Evolutionary conservation across 2,797 vertebrate genomes (phyloP).

Genomic region (Hypotaenidia okinawae): DNA sequence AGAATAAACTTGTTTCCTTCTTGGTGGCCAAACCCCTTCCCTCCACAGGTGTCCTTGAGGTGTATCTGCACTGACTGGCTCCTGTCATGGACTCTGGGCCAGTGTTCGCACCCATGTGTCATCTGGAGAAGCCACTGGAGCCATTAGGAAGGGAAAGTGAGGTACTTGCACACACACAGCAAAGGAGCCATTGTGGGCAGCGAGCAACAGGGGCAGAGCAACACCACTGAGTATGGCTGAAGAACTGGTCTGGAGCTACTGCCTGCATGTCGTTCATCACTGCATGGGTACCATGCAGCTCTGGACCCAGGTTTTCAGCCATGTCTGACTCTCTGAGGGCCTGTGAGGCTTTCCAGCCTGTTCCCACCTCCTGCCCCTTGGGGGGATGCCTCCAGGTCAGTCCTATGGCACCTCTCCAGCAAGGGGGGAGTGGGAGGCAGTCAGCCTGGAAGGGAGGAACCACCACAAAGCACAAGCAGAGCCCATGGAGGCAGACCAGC

Average conservation of each 20-base stretch:
- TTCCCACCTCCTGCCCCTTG: background rate
- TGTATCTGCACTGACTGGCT: background rate
- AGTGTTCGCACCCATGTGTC: fast-evolving
- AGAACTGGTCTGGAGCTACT: background rate
- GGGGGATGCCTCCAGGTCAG: background rate
- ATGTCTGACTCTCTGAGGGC: background rate
- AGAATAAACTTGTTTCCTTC: background rate
- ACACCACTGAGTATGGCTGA: fast-evolving
- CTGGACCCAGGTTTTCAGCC: background rate
- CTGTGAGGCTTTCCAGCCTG: background rate
- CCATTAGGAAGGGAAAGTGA: background rate
- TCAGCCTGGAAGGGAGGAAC: background rate
- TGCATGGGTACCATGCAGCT: fast-evolving
- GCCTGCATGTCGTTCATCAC: background rate
- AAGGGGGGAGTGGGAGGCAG: too few species aligned
- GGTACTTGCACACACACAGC: fast-evolving
- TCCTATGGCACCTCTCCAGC: too few species aligned
- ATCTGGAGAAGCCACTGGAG: background rate
- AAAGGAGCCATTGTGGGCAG: background rate
- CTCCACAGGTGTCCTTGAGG: background rate
- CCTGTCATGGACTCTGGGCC: background rate
- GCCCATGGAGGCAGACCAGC: fast-evolving
- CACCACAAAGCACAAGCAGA: background rate
- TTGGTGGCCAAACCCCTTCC: background rate
- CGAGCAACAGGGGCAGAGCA: background rate